Conservation (phyloP, 2,888 invertebrate species). For the Aphelenchoides bicaudatus region DNA sequence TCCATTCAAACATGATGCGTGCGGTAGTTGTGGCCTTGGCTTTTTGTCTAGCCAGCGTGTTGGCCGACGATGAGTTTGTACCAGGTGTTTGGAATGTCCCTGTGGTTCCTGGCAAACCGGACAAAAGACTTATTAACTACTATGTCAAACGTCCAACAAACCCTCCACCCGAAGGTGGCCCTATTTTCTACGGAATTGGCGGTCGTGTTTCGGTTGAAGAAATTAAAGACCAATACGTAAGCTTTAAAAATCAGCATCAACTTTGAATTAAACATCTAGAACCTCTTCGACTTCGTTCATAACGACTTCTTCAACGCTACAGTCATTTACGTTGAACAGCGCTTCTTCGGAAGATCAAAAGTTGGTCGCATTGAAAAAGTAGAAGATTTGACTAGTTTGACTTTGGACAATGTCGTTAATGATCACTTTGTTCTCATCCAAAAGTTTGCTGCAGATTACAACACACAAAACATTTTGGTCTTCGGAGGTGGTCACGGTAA, state of each 20-base stretch:
- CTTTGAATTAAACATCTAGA: background rate
- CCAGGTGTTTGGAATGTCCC: too few relatives aligned
- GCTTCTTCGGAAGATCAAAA: constrained; percentile 19
- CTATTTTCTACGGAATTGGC: background rate
- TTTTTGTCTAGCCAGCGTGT: too few relatives aligned
- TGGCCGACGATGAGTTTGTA: too few relatives aligned
- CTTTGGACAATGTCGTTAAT: background rate
- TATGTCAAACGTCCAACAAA: too few relatives aligned
- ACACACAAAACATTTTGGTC: constrained; percentile 3
- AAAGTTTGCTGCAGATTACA: background rate
- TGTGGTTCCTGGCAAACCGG: too few relatives aligned
- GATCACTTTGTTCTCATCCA: constrained; percentile 2
- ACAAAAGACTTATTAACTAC: too few relatives aligned
- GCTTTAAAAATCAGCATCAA: background rate
- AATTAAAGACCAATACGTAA: background rate
- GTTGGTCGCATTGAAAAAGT: background rate
- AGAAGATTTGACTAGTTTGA: background rate
- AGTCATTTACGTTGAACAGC: constrained; percentile 18
- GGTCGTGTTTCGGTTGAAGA: constrained; percentile 6
- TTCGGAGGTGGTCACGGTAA: constrained; percentile 10
- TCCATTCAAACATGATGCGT: too few relatives aligned
- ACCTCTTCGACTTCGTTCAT: background rate
- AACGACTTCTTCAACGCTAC: constrained; percentile 6
- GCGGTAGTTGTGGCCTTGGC: too few relatives aligned
- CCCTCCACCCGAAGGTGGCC: background rate